A percentile compares a stretch with the other conserved stretches of the same genome.
phyloP scores from a whole-genome alignment of 2,113 vertebrate species.

The Phoxinus phoxinus region DNA sequence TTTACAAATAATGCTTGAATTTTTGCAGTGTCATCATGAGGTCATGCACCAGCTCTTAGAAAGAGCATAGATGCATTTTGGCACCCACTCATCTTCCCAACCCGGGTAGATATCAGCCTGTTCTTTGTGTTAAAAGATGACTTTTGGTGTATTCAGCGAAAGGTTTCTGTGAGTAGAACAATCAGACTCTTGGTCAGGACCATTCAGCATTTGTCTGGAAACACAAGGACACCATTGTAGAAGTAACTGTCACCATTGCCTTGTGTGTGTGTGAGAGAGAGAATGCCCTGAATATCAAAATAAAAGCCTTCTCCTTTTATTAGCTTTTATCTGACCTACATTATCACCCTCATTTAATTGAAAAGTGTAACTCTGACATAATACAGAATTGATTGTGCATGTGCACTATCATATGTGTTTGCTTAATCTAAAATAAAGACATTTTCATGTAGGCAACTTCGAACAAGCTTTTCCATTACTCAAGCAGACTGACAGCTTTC shows the following conservation, averaged over 20 bases:
- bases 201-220: constrained; percentile 23
- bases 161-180: constrained; percentile 13
- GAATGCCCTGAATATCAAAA: constrained; percentile 63
- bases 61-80: not conserved
- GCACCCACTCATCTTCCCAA: constrained; percentile 6
- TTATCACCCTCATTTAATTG: constrained; percentile 37
- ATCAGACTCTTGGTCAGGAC: not conserved
- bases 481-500: not conserved
- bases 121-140: constrained; percentile 27
- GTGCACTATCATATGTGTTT: not conserved
- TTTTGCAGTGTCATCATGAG: not conserved
- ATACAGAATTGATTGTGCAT: not conserved
- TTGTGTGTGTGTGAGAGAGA: constrained; percentile 13
- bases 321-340: constrained; percentile 66
- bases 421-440: not conserved
- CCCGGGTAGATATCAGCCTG: not conserved
- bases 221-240: constrained; percentile 34
- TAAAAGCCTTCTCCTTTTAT: constrained; percentile 59
- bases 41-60: not conserved
- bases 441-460: not conserved
- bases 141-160: not conserved
- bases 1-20: not conserved
- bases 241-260: constrained; percentile 10
- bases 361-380: constrained; percentile 12
- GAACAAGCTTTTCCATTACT: not conserved